Base-by-base conservation (phyloP, 2,888 invertebrate genomes). In the Drosophila prolongata region DNA sequence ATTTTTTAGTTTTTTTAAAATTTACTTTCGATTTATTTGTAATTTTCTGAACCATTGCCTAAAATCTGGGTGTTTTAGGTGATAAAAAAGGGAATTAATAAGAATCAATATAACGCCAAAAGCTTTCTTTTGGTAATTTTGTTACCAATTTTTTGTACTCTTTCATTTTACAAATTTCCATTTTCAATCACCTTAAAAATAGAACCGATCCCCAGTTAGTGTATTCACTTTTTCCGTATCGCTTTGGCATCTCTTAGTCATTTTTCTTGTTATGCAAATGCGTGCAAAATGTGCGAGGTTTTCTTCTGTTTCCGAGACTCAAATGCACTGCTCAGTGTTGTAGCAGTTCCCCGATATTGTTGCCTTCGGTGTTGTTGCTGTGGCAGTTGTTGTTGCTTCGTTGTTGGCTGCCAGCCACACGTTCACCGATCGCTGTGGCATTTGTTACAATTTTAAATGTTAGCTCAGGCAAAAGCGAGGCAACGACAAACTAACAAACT, bases 401-500 rank as follows among this genome's bases (percentile, higher is more conserved):
- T 16, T 55, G 54, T 80, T 89, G 81, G 89, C 83, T 78, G 72
- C 56, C 65, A 77, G 87, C 87, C 87, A 87, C 89, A 87, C 88
- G 86, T 84, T 84, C 64, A 74, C 80, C 72, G 43, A 68, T 79
- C 85, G 72, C 79, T 87, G 72, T 89, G 87, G 89, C 86, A 86
- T 89, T 86, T 86, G 86, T 87, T 86, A 86, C 89, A 89, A 89
- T 89, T 86, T 89, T 88, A 89, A 86, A 86, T 86, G 87, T 87
- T 85, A 88, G 80, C 78, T 60, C 60, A 46, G 60, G 80, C 75
- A 65, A 76, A 69, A 76, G 75, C 88, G 83, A 80, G 83, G 72
- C 84, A 67, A 77, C 46, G 76, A 65, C 73, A 52, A 56, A 67
- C 47, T 54, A 70, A 58, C 75, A 72, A 73, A 73, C 79, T 75